These are phyloP conservation scores for Manis pentadactyla DNA, from an alignment of 2,797 vertebrate species.

Conservation along the genomic window DNA sequence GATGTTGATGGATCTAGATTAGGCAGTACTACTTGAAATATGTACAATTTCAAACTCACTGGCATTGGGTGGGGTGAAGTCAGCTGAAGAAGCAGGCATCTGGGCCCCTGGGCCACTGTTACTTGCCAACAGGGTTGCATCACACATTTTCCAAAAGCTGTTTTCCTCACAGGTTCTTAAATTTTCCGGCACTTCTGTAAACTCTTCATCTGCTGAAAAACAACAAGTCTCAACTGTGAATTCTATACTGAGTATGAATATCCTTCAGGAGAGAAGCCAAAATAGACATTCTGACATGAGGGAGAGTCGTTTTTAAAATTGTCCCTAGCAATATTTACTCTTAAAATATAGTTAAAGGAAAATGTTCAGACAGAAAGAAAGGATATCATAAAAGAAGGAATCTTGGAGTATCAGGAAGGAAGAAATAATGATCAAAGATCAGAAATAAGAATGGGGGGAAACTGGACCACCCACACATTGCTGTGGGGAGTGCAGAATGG, in stretches of 20 bases:
- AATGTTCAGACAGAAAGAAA: constrained; percentile 1
- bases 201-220: neutral
- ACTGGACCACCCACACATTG: neutral
- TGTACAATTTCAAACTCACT: constrained; percentile 77
- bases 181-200: neutral
- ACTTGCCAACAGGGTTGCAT: constrained; percentile 17
- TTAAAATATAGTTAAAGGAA: constrained; percentile 19
- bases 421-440: neutral
- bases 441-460: constrained; percentile 44
- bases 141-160: neutral
- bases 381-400: neutral
- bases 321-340: neutral
- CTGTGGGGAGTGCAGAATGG: neutral
- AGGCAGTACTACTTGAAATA: neutral
- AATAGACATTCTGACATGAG: constrained; percentile 6
- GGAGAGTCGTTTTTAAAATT: neutral
- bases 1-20: neutral
- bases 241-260: neutral
- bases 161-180: constrained; percentile 57
- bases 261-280: neutral
- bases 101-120: constrained; percentile 11
- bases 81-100: constrained; percentile 75
- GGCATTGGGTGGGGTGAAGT: constrained; percentile 69
- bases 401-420: neutral
- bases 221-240: constrained; percentile 31